Conservation (phyloP, 1,140 invertebrate genomes). For the Tetramorium alpestre region DNA sequence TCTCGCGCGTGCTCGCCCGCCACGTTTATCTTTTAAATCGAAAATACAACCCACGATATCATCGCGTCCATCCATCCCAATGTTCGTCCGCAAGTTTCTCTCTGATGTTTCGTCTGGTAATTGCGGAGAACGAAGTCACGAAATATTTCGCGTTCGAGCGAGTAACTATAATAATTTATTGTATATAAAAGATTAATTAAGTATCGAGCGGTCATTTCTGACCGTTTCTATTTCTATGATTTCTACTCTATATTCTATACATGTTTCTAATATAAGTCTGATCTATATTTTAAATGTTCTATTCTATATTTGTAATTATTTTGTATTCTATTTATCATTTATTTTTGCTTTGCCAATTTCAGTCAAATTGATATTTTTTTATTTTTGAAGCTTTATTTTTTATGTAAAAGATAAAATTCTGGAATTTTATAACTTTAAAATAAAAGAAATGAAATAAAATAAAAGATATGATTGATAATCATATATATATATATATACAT, state of each 20-base stretch:
- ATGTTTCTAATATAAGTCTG: neutral
- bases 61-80: neutral
- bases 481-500: too few relatives aligned
- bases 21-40: neutral
- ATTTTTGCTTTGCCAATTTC: neutral
- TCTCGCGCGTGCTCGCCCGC: neutral
- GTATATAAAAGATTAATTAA: neutral
- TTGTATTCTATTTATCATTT: neutral
- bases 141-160: neutral
- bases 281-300: neutral
- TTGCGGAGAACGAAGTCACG: neutral
- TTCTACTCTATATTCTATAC: neutral
- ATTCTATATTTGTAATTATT: neutral
- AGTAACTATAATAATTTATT: neutral
- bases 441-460: too few relatives aligned
- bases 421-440: too few relatives aligned
- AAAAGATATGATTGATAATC: too few relatives aligned
- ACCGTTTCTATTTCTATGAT: neutral
- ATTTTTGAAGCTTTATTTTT: neutral
- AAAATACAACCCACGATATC: neutral
- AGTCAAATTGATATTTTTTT: neutral
- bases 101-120: too few relatives aligned
- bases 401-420: too few relatives aligned
- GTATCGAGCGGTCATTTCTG: too few relatives aligned
- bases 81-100: neutral